Base-by-base conservation (phyloP, 2,888 invertebrate genomes). In the Druceiella hillmani region DNA sequence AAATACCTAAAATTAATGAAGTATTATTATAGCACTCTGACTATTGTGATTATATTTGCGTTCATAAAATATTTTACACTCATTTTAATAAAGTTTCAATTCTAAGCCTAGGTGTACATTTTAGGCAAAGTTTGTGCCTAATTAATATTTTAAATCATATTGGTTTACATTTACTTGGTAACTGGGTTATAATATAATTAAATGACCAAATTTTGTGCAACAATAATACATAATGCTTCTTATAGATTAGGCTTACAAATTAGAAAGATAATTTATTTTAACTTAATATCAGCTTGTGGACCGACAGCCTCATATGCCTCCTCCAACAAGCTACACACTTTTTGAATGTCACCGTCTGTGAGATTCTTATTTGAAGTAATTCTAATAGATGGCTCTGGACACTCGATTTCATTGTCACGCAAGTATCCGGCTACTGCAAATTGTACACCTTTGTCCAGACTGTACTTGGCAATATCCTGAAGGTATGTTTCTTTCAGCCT, bases 331-430 rank as follows among this genome's bases (percentile, higher is more conserved):
- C 52, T 40, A 15, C 64, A 62, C 3, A 71, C 50, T 14, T 57
- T 29, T 0, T 60, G 40, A n/a, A 90, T 79, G 45, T 83, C 83
- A 1, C 69, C 65, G 36, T 78, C 64, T 1, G 74, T 75, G 9
- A 89, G 57, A 34, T 76, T 70, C 22, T 75, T 74, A 53, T 81
- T 87, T 1, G 83, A 74, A 1, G 83, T 76, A 25, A 91, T 57
- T 29, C 88, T 72, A 29, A 92, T 77, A 42, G 86, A 86, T 1
- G 87, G 83, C 44, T 78, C 75, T 0, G 81, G 81, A 17, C 78
- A 68, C 30, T 74, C 63, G 5, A 67, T 64, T 54, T 91, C 90
- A 1, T 72, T 66, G 9, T 78, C 69, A 17, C 80, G 67, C 17
- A 91, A 62, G 55, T 87, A 89, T 3, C 79, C 72, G 0, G 87